These are phyloP conservation scores for Coccyzus lansbergi DNA, from an alignment of 2,797 vertebrate genomes.

Conservation along the genomic window DNA sequence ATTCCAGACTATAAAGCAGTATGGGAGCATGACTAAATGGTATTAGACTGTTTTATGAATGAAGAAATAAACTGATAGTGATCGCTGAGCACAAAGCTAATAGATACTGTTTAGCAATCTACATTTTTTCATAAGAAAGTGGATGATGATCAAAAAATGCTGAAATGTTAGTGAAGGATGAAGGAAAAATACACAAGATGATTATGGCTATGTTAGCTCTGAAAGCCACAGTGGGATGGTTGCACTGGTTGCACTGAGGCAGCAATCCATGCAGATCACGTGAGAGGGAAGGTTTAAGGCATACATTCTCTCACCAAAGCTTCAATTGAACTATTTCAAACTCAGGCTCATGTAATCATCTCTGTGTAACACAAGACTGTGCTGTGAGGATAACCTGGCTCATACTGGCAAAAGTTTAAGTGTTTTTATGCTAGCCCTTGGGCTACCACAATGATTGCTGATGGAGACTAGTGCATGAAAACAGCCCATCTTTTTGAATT, in stretches of 20 bases:
- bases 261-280: not conserved
- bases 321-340: not conserved
- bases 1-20: not conserved
- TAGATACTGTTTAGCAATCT: not conserved
- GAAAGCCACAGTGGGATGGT: not conserved
- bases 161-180: not conserved
- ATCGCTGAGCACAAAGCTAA: not conserved
- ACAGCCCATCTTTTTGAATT: not conserved
- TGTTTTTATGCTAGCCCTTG: accelerated
- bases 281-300: not conserved
- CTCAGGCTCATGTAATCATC: not conserved
- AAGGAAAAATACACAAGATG: not conserved
- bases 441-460: not conserved
- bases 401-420: not conserved
- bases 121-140: not conserved
- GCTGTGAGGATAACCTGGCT: not conserved
- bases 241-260: not conserved
- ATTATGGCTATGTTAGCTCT: not conserved
- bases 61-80: not conserved
- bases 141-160: not conserved
- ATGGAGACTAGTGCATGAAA: accelerated
- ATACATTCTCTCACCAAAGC: not conserved
- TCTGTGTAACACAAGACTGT: not conserved
- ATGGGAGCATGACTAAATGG: not conserved
- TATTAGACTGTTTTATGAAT: not conserved